Evolutionary conservation across 2,888 invertebrate genomes (phyloP).

Genomic region (Chydorus sphaericus): DNA sequence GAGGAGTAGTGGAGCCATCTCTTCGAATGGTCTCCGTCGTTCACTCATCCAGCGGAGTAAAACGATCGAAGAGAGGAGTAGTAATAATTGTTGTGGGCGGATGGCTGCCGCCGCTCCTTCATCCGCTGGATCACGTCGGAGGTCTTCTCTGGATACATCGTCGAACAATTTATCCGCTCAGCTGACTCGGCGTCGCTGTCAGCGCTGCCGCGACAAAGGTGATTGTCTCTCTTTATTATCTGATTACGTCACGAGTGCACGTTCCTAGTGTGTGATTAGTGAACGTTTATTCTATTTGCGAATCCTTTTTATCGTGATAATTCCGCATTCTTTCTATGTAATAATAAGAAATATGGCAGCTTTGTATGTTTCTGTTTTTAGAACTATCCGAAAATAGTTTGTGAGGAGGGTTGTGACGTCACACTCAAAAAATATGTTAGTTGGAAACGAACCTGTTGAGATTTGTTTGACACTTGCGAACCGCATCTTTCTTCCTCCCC

Average conservation of each 20-base stretch:
- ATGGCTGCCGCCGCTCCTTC: neutral
- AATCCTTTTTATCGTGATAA: neutral
- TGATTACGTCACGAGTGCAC: too few species aligned
- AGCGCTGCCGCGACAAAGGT: slow-evolving; percentile 5
- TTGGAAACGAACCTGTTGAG: neutral
- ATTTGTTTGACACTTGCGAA: slow-evolving; percentile 3
- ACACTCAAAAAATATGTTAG: too few species aligned
- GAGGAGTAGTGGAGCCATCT: neutral
- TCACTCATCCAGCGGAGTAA: neutral
- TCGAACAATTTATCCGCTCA: neutral
- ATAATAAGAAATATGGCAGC: too few species aligned
- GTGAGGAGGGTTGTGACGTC: too few species aligned
- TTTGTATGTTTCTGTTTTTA: too few species aligned
- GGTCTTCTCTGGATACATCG: neutral
- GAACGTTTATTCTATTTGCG: neutral
- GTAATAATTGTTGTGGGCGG: neutral
- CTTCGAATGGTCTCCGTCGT: neutral
- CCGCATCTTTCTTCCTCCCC: neutral
- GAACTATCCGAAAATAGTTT: neutral
- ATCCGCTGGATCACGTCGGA: neutral
- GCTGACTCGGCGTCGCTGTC: neutral
- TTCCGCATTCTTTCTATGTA: neutral
- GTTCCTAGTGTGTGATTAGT: too few species aligned
- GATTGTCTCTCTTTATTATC: too few species aligned
- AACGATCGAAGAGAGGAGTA: neutral